A percentile compares a stretch with the other conserved stretches of the same genome.
These are phyloP conservation scores for Acanthosoma haemorrhoidale DNA, from an alignment of 2,888 invertebrate species.

Conservation along the genomic window DNA sequence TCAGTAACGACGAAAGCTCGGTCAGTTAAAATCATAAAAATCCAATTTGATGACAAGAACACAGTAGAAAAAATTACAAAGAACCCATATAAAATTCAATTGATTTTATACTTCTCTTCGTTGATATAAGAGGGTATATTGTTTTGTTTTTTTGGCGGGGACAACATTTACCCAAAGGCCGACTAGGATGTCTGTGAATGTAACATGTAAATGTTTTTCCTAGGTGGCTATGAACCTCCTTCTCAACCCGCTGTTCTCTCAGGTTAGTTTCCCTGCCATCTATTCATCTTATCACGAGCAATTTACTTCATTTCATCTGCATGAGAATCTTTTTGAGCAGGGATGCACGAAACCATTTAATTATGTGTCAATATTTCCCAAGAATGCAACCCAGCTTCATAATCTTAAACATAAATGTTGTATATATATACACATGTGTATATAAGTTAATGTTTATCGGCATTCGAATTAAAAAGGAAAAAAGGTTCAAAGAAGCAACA, in stretches of 20 bases:
- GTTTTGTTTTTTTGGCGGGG: background rate
- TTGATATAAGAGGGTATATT: too few relatives aligned
- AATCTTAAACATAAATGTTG: too few relatives aligned
- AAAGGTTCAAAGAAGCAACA: too few relatives aligned
- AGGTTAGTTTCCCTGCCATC: conserved; percentile 36
- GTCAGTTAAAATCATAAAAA: too few relatives aligned
- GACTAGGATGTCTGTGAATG: conserved; percentile 11
- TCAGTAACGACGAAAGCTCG: too few relatives aligned
- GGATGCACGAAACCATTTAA: background rate
- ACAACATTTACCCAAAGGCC: conserved; percentile 18
- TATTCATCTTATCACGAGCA: conserved; percentile 22
- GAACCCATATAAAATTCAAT: too few relatives aligned
- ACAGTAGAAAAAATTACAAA: too few relatives aligned
- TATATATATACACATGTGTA: too few relatives aligned
- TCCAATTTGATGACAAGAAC: too few relatives aligned
- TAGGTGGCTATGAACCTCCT: conserved; percentile 37
- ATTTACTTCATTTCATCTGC: background rate
- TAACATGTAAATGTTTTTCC: conserved; percentile 30
- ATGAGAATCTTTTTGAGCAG: background rate
- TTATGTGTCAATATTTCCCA: background rate
- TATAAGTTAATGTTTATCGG: too few relatives aligned
- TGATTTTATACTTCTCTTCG: too few relatives aligned
- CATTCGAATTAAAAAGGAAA: too few relatives aligned
- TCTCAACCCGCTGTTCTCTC: conserved; percentile 39
- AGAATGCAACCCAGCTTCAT: conserved; percentile 3